These are phyloP conservation scores for Pampusana beccarii DNA, from an alignment of 2,113 vertebrate genomes.

Conservation along the genomic window DNA sequence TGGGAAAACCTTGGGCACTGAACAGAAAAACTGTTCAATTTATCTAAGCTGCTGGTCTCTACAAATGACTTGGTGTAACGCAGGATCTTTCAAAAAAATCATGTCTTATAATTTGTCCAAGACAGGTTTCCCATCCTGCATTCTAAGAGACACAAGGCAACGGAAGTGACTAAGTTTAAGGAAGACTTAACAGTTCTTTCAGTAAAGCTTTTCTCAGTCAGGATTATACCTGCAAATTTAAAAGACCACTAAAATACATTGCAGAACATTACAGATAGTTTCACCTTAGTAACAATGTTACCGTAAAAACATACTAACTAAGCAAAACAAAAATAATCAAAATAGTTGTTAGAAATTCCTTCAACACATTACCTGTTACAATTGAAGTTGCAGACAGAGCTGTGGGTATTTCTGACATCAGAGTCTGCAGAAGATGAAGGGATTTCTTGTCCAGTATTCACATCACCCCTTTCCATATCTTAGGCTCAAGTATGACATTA, in stretches of 20 bases:
- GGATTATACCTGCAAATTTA: not conserved
- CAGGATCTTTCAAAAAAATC: not conserved
- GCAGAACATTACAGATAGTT: not conserved
- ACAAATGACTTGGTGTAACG: not conserved
- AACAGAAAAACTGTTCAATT: not conserved
- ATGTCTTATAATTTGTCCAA: not conserved
- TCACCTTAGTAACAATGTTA: not conserved
- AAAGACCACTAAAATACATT: not conserved
- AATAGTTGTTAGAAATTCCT: not conserved
- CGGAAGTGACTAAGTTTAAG: not conserved
- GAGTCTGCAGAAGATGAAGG: conserved; percentile 66
- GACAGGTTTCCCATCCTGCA: not conserved
- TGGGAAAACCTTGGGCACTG: not conserved
- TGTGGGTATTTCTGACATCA: conserved; percentile 30
- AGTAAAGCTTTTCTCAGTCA: not conserved
- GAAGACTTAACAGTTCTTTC: not conserved
- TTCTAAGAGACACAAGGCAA: not conserved
- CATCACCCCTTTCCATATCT: conserved; percentile 77
- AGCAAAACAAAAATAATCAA: not conserved
- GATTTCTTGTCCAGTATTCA: conserved; percentile 62
- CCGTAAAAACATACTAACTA: not conserved
- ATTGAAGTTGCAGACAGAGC: conserved; percentile 39
- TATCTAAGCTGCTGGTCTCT: not conserved
- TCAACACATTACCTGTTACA: conserved; percentile 61
- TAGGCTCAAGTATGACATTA: conserved; percentile 69